phyloP scores from a whole-genome alignment of 2,888 invertebrate species.

The Conus canariensis region DNA sequence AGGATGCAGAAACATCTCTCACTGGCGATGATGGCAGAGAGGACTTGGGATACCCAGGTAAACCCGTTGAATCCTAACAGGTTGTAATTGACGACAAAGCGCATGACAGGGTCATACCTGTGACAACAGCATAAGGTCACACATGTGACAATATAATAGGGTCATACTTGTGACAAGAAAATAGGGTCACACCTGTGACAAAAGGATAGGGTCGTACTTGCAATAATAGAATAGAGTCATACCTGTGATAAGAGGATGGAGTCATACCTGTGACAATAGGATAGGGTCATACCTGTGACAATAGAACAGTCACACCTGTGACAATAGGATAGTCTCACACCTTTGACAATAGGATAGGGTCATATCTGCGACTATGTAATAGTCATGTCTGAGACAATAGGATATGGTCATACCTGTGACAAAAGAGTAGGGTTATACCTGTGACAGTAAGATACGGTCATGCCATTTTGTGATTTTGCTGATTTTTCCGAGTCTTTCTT shows the following conservation, averaged over 20 bases:
- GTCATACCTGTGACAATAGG: too few relatives aligned
- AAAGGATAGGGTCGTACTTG: background rate
- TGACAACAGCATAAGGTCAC: background rate
- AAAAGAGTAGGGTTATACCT: too few relatives aligned
- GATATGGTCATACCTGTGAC: too few relatives aligned
- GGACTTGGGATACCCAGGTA: constrained; percentile 21
- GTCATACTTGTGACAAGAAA: too few relatives aligned
- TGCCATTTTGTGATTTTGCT: too few relatives aligned
- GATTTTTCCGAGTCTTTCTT: too few relatives aligned
- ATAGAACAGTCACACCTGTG: too few relatives aligned
- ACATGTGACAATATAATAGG: too few relatives aligned
- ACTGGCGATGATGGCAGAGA: constrained; percentile 32
- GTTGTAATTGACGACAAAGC: background rate
- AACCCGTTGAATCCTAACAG: constrained; percentile 22
- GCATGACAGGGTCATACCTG: background rate
- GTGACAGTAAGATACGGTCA: too few relatives aligned
- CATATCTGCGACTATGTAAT: background rate
- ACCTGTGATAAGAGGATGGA: background rate
- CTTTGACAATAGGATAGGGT: background rate
- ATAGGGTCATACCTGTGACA: background rate
- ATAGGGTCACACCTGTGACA: too few relatives aligned
- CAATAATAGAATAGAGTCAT: background rate
- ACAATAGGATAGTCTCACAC: background rate
- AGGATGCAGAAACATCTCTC: constrained; percentile 35
- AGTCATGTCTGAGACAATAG: too few relatives aligned